Base-by-base conservation (phyloP, 2,797 vertebrate genomes). In the Pelobates cultripes region DNA sequence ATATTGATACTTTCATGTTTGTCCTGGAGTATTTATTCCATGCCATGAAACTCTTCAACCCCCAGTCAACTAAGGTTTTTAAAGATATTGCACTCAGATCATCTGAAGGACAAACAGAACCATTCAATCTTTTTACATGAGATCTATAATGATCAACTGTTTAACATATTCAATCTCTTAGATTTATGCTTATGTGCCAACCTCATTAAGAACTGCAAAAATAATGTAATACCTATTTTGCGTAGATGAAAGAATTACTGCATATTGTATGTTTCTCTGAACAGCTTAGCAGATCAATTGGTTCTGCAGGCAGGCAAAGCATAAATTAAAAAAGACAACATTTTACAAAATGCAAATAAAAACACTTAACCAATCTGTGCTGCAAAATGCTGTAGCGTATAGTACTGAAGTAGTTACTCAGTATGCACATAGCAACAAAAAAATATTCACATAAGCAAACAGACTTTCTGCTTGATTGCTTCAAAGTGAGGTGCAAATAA, bases 241-340 rank as follows among this genome's bases (percentile, higher is more conserved):
- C 82, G 79, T 72, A 84, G 82, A 84, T 84, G 82, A 79, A 79
- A 84, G 82, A 84, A 84, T 84, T 79, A 84, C 82, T 84, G 82
- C 82, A 84, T 66, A 84, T 84, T 84, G 81, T 77, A 79, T 84
- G 82, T 84, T 79, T 71, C 82, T 79, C 77, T 71, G 67, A 84
- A 84, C n/a, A 67, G 72, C 67, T 84, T 84, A 79, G 81, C 81
- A 83, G 81, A 83, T 84, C 82, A 84, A 84, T 84, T 84, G 82
- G 73, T 66, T 79, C 77, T 84, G 53, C 72, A 79, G 45, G 66
- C 76, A 79, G 77, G 17, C 67, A 84, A 74, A 79, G 57, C 72
- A 84, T 84, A 84, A 79, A 84, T 79, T 84, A 75, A 75, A 70
- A 74, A 75, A 75, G 67, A 55, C 57, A 79, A 79, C 77, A 79